phyloP scores from a whole-genome alignment of 2,888 invertebrate genomes.

The Arrhopalites spinosus region DNA sequence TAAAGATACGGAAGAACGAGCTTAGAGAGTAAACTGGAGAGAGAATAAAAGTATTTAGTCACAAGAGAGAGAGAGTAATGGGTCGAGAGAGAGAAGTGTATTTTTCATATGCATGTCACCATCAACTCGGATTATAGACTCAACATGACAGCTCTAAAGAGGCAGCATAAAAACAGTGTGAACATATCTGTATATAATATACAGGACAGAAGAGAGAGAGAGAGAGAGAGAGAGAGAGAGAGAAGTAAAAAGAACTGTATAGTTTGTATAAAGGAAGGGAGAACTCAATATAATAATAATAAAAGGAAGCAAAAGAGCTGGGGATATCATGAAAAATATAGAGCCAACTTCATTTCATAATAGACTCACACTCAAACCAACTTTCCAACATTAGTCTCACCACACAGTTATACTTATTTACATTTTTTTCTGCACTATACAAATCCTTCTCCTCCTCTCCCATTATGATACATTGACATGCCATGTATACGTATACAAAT shows the following conservation, averaged over 20 bases:
- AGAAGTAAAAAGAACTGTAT: neutral
- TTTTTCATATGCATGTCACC: slow-evolving; percentile 47
- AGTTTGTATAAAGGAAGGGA: slow-evolving; percentile 5
- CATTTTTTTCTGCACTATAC: neutral
- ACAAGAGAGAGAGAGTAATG: slow-evolving; percentile 27
- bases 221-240: neutral
- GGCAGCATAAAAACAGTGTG: slow-evolving; percentile 36
- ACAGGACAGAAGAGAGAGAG: slow-evolving; percentile 14
- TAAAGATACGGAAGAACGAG: neutral
- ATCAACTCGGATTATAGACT: slow-evolving; percentile 43
- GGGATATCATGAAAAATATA: slow-evolving; percentile 23
- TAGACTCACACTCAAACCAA: slow-evolving; percentile 13
- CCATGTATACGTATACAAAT: neutral
- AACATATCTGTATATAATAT: slow-evolving; percentile 17
- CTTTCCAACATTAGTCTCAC: slow-evolving; percentile 24
- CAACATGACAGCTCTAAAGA: slow-evolving; percentile 43
- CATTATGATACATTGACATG: too few relatives aligned
- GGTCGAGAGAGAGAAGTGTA: slow-evolving; percentile 34
- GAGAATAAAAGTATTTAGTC: neutral
- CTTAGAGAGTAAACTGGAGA: neutral
- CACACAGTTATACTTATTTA: neutral
- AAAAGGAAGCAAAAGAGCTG: neutral
- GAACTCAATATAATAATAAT: slow-evolving; percentile 15
- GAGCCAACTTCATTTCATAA: slow-evolving; percentile 4
- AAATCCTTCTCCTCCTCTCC: neutral